Evolutionary conservation across 2,113 vertebrate genomes (phyloP).

Genomic region (Myrmecobius fasciatus): DNA sequence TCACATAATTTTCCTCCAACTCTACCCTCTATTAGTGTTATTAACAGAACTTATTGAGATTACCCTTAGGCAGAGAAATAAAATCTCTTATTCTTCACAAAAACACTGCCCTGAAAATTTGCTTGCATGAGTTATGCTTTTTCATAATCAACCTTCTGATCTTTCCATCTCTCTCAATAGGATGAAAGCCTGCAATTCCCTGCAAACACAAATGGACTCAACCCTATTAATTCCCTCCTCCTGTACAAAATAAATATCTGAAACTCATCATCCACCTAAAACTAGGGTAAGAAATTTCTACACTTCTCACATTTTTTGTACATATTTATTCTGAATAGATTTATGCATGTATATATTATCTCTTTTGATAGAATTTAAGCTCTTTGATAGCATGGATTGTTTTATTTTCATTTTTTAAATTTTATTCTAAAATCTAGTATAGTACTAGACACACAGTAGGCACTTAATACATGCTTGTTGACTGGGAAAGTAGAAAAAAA

Average conservation of each 20-base stretch:
- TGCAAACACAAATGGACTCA: not conserved
- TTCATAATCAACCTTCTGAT: not conserved
- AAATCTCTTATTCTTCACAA: not conserved
- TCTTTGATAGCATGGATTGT: not conserved
- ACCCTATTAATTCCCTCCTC: not conserved
- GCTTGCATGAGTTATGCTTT: not conserved
- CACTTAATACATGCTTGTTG: not conserved
- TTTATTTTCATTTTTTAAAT: not conserved
- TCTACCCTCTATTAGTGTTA: not conserved
- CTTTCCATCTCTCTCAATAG: not conserved
- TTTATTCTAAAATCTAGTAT: not conserved
- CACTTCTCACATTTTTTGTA: not conserved
- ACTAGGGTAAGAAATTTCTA: not conserved
- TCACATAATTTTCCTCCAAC: not conserved
- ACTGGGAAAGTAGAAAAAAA: not conserved
- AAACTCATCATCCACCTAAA: not conserved
- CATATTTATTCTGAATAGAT: not conserved
- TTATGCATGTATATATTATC: not conserved
- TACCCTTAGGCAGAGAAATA: not conserved
- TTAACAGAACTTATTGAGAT: not conserved
- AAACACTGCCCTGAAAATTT: not conserved
- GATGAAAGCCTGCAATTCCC: not conserved
- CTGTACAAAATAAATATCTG: not conserved
- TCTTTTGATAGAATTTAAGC: not conserved
- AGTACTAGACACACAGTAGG: not conserved